Evolutionary conservation across 2,113 vertebrate species (phyloP).

Genomic region (Micromys minutus): DNA sequence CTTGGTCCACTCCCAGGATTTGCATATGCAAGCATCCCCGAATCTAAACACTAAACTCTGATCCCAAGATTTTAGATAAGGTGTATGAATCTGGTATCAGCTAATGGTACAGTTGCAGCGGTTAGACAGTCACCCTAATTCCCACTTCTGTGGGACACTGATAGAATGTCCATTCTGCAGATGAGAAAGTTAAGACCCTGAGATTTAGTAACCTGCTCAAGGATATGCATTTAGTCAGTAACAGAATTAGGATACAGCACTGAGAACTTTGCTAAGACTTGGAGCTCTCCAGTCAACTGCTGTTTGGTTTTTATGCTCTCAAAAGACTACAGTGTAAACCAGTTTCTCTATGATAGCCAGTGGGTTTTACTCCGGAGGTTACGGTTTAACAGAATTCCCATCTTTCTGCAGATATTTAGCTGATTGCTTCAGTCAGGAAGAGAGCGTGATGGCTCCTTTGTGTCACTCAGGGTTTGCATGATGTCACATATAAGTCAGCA

Average conservation of each 20-base stretch:
- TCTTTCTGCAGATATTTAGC: neutral
- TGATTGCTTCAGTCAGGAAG: neutral
- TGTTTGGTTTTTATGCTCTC: neutral
- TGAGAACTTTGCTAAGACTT: neutral
- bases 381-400: constrained; percentile 23
- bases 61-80: neutral
- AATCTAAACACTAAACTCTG: neutral
- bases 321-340: neutral
- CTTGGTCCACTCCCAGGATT: neutral
- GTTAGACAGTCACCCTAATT: neutral
- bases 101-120: neutral
- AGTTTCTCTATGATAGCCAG: neutral
- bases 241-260: neutral
- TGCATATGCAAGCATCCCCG: neutral
- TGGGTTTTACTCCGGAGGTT: neutral
- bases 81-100: neutral
- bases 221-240: neutral
- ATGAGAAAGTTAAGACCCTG: neutral
- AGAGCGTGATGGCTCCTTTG: neutral
- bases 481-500: neutral
- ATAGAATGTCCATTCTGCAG: neutral
- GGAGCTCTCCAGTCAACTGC: neutral
- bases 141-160: neutral
- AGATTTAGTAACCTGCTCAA: neutral
- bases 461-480: neutral